A percentile compares a stretch with the other conserved stretches of the same genome.
Conservation (phyloP, 2,797 vertebrate species). For the Cetoscarus ocellatus region DNA sequence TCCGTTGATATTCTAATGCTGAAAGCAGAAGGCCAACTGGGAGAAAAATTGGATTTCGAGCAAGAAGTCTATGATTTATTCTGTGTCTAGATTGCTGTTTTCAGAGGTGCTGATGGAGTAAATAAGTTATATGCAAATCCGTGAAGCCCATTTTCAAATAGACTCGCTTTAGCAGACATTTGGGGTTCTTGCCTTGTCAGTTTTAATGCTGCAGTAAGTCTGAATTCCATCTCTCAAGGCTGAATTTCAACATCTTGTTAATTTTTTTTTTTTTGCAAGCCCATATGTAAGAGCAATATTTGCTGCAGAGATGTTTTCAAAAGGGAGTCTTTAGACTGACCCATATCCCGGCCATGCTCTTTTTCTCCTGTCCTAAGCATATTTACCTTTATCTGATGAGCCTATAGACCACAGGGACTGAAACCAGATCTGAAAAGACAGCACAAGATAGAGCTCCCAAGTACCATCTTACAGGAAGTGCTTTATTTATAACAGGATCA, state of each 20-base stretch:
- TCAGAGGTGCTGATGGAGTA: slow-evolving; percentile 44
- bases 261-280: too few relatives aligned
- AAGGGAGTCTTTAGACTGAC: background rate
- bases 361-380: slow-evolving; percentile 3
- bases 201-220: slow-evolving; percentile 16
- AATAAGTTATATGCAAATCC: slow-evolving; percentile 44
- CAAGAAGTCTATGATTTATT: slow-evolving; percentile 48
- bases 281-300: background rate
- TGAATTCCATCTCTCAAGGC: background rate
- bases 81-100: slow-evolving; percentile 23
- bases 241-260: background rate
- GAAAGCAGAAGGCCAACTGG: slow-evolving; percentile 44
- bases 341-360: background rate
- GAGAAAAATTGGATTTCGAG: slow-evolving; percentile 63
- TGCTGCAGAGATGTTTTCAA: background rate
- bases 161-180: slow-evolving; percentile 6
- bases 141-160: slow-evolving; percentile 37
- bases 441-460: slow-evolving; percentile 27
- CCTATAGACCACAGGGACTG: slow-evolving; percentile 41
- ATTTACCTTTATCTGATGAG: slow-evolving; percentile 44
- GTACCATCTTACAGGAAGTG: slow-evolving; percentile 59
- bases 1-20: slow-evolving; percentile 65
- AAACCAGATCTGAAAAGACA: slow-evolving; percentile 61
- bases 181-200: slow-evolving; percentile 4
- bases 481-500: slow-evolving; percentile 58